phyloP scores from a whole-genome alignment of 2,113 vertebrate genomes.

The Onychostruthus taczanowskii region DNA sequence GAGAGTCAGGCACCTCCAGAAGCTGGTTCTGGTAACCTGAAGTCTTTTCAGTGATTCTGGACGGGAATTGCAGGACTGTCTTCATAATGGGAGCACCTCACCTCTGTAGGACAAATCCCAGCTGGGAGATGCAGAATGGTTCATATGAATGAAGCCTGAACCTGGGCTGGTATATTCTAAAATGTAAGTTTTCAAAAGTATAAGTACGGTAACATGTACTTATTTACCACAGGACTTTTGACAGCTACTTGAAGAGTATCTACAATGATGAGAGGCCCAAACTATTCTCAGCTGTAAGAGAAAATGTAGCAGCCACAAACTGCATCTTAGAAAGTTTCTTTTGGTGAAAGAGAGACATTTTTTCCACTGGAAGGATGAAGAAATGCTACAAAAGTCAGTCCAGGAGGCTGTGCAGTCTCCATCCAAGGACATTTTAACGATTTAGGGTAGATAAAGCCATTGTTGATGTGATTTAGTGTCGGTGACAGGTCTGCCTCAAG shows the following conservation, averaged over 20 bases:
- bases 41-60: neutral
- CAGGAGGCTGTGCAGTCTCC: neutral
- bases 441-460: neutral
- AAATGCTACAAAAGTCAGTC: neutral
- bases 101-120: neutral
- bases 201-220: neutral
- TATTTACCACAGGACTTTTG: neutral
- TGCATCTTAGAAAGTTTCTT: neutral
- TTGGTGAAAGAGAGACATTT: neutral
- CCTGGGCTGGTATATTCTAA: neutral
- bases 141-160: neutral
- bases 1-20: neutral
- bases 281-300: neutral
- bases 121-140: neutral
- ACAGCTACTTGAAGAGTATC: neutral
- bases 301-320: neutral
- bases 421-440: neutral
- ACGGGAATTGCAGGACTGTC: neutral
- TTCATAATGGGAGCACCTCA: neutral
- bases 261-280: neutral
- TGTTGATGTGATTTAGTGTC: neutral
- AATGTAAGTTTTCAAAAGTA: neutral
- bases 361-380: neutral
- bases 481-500: neutral
- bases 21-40: neutral